Percentiles rank a stretch among this genome's conserved stretches.
These are phyloP conservation scores for Drosophila hamatofila DNA, from an alignment of 2,888 invertebrate species.

Conservation along the genomic window DNA sequence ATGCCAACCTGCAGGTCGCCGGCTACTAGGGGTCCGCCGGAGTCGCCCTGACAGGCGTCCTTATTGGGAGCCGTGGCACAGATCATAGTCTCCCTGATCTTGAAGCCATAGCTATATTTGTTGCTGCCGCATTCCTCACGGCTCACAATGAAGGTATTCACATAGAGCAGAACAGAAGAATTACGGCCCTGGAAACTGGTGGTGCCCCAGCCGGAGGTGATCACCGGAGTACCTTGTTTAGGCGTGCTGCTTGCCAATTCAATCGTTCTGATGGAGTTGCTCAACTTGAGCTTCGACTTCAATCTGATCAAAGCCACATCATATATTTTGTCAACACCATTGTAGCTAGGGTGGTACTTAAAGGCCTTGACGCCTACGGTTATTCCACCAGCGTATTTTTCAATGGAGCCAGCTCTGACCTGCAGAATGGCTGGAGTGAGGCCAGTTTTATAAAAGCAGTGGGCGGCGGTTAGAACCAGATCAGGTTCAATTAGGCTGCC, in stretches of 20 bases:
- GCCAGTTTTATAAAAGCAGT: constrained; percentile 85
- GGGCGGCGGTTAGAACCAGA: constrained; percentile 87
- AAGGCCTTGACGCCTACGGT: constrained; percentile 33
- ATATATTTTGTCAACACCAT: constrained; percentile 11
- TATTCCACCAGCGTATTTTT: constrained; percentile 36
- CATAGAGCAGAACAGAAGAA: constrained; percentile 38
- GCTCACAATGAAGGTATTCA: constrained; percentile 51
- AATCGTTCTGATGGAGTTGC: constrained; percentile 45
- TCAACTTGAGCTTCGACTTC: constrained; percentile 28
- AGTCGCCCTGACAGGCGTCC: constrained; percentile 82
- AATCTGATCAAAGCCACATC: constrained; percentile 54
- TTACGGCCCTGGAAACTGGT: constrained; percentile 30
- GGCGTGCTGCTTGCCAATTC: constrained; percentile 48
- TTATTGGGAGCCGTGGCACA: constrained; percentile 66
- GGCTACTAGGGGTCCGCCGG: constrained; percentile 80
- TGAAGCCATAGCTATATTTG: constrained; percentile 83
- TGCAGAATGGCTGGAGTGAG: constrained; percentile 26
- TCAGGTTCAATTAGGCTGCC: constrained; percentile 86
- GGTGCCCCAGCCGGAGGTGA: constrained; percentile 57
- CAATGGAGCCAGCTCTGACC: constrained; percentile 51
- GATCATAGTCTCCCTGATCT: constrained; percentile 67
- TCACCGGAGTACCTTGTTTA: constrained; percentile 33
- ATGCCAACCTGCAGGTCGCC: constrained; percentile 71
- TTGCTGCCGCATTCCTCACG: constrained; percentile 81
- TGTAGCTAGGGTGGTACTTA: constrained; percentile 45